Conservation (phyloP, 2,113 vertebrate genomes). For the Heterocephalus glaber region DNA sequence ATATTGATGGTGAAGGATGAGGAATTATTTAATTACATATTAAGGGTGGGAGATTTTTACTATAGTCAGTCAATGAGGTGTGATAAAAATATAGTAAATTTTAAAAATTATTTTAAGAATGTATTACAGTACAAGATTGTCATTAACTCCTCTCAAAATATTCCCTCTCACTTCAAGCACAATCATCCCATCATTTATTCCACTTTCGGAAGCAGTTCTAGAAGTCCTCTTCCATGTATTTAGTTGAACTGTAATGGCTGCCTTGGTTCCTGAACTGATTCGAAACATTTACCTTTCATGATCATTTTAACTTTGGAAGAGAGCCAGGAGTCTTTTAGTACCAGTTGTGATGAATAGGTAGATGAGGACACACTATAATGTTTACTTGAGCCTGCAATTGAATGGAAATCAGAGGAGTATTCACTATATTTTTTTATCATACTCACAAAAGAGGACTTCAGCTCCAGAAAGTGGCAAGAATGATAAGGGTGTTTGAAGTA, state of each 20-base stretch:
- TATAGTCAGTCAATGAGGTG: not conserved
- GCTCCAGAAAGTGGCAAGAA: too few relatives aligned
- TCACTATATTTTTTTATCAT: not conserved
- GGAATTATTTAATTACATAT: not conserved
- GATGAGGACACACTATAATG: not conserved
- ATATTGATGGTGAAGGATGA: not conserved
- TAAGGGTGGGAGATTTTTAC: not conserved
- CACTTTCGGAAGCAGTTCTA: not conserved
- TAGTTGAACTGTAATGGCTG: too few relatives aligned
- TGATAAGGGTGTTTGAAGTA: too few relatives aligned
- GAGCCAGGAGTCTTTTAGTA: not conserved
- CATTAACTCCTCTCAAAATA: not conserved
- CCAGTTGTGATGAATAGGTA: not conserved
- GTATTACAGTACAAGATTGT: not conserved
- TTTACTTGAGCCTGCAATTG: not conserved
- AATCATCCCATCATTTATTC: not conserved
- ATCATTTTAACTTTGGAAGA: not conserved
- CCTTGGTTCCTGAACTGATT: too few relatives aligned
- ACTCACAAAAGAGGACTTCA: too few relatives aligned
- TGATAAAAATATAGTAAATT: not conserved
- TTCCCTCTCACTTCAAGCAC: not conserved
- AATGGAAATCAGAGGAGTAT: not conserved
- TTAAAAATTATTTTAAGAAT: not conserved
- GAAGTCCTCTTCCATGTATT: too few relatives aligned
- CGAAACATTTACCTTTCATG: too few relatives aligned